Evolutionary conservation across 2,797 vertebrate species (phyloP).

Genomic region (Anisognathus igniventris): DNA sequence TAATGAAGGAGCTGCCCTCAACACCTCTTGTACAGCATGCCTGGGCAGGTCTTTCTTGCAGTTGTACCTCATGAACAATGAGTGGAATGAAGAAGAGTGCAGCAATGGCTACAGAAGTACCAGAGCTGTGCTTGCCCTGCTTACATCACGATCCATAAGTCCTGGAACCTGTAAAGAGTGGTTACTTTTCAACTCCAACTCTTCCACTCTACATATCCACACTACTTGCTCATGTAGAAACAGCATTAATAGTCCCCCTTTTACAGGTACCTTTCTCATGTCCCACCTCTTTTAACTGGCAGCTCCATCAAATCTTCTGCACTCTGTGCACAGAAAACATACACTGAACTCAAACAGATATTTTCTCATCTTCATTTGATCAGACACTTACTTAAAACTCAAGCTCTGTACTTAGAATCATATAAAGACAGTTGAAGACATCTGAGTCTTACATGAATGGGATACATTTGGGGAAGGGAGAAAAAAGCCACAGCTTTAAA

Average conservation of each 20-base stretch:
- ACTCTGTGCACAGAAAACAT: not conserved
- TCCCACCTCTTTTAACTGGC: not conserved
- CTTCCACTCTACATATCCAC: not conserved
- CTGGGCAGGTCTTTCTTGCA: not conserved
- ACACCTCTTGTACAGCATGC: not conserved
- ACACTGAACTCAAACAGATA: not conserved
- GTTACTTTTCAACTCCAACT: not conserved
- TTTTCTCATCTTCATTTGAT: not conserved
- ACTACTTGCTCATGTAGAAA: not conserved
- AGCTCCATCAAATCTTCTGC: not conserved
- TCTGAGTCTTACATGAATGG: not conserved
- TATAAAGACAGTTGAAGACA: not conserved
- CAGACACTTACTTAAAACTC: not conserved
- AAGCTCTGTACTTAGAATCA: not conserved
- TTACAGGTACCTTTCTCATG: not conserved
- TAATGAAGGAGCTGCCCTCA: not conserved
- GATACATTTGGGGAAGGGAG: not conserved
- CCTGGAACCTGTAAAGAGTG: accelerated
- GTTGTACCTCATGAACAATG: not conserved
- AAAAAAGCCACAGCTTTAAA: not conserved
- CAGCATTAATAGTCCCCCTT: not conserved
- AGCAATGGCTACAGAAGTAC: not conserved
- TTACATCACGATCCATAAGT: not conserved
- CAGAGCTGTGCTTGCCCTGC: not conserved
- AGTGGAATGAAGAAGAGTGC: not conserved